Evolutionary conservation across 2,113 vertebrate genomes (phyloP), one percentile per base, ranked within the genome.

Genomic region (Boulengeromyrus knoepffleri): DNA sequence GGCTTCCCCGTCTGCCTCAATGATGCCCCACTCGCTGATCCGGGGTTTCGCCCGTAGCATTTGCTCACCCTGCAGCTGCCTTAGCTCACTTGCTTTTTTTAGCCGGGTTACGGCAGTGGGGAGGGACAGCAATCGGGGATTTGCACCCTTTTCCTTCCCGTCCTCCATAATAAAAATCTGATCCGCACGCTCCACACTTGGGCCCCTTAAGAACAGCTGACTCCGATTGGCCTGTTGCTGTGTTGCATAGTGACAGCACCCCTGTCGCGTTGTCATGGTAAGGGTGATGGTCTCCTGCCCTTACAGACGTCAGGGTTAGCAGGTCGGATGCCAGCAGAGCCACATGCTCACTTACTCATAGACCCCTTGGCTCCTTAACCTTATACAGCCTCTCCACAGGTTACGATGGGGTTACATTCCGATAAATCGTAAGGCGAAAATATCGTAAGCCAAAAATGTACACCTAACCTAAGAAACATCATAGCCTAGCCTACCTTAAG

Each of bases 11-110:
- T 49, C 88, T 42, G 62, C 5, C 39, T 21, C 21, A 2, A 31
- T 13, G 31, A 53, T 42, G 31, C 21, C 70, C 52, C 0, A 24
- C 47, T 45, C n/a, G 9, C 47, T 3, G n/a, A 5, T 15, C 24
- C 49, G 12, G 49, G 24, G 27, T 8, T 3, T 36, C 1, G 0
- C 3, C 21, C 36, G 46, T 13, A 24, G 62, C 66, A 21, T 13
- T 36, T 47, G 39, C 12, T 27, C 21, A 0, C 12, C 12, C 36
- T 31, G 66, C 66, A 21, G n/a, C 66, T 10, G 17, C 9, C 19
- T 90, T 90, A 90, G 86, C 31, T 90, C 90, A 90, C 66, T 17
- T 36, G 46, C 70, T 88, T 88, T 88, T 83, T 90, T 88, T 88
- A 90, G 66, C 13, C 36, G 53, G 13, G 36, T 45, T 13, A 39